These are phyloP conservation scores for Struthio camelus DNA, from an alignment of 2,113 vertebrate species.

Conservation along the genomic window DNA sequence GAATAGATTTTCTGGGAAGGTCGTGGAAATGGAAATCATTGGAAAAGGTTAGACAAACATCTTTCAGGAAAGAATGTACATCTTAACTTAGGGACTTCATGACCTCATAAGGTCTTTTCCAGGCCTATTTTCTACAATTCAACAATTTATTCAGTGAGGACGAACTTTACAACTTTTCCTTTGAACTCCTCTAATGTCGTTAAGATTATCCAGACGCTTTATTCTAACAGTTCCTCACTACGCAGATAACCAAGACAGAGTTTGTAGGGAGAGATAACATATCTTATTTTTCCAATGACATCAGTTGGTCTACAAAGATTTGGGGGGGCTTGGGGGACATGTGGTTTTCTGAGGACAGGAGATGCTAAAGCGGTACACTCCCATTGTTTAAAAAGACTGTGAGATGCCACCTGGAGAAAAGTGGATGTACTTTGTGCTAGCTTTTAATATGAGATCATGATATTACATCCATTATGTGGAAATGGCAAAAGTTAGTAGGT, in stretches of 20 bases:
- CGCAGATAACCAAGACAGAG: neutral
- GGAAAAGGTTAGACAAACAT: slow-evolving; percentile 49
- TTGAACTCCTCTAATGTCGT: slow-evolving; percentile 2
- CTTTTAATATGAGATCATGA: neutral
- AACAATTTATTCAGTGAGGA: slow-evolving; percentile 28
- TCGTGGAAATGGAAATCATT: slow-evolving; percentile 1
- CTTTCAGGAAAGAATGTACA: neutral
- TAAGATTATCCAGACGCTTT: slow-evolving; percentile 6
- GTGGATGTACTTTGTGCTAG: neutral
- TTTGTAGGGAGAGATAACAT: neutral
- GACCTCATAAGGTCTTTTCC: slow-evolving; percentile 12
- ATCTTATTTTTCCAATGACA: neutral
- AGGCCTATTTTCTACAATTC: slow-evolving; percentile 11
- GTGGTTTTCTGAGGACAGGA: neutral
- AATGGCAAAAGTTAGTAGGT: neutral
- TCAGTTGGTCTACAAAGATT: neutral
- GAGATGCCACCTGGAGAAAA: neutral
- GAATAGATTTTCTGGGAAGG: slow-evolving; percentile 49
- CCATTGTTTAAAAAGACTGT: neutral
- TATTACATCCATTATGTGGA: neutral
- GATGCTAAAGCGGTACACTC: neutral
- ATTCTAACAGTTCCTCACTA: neutral
- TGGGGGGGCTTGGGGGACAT: neutral
- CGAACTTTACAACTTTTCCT: slow-evolving; percentile 14
- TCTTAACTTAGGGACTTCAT: neutral